Conservation (phyloP, 2,113 vertebrate species). For the Bungarus multicinctus region DNA sequence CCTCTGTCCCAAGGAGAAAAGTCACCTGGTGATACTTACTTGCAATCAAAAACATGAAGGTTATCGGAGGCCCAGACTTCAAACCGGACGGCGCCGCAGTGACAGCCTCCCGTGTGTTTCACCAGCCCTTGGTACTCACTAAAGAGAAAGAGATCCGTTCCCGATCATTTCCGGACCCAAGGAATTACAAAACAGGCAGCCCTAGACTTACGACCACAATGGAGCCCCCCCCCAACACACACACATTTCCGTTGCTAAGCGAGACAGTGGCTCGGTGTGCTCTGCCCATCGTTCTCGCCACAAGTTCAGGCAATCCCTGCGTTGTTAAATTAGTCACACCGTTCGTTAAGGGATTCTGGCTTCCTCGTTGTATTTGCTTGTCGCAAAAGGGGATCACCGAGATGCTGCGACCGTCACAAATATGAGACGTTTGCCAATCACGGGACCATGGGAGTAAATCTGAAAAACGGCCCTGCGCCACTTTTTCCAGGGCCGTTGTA, state of each 20-base stretch:
- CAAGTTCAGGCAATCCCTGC: background rate
- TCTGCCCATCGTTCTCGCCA: background rate
- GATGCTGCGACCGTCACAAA: background rate
- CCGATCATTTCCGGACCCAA: background rate
- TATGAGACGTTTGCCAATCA: background rate
- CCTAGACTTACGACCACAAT: background rate
- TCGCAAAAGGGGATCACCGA: background rate
- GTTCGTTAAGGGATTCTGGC: too few species aligned
- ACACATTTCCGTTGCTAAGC: background rate
- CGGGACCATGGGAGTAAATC: too few species aligned
- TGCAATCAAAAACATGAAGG: conserved; percentile 91
- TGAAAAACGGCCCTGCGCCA: too few species aligned
- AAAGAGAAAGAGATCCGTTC: conserved; percentile 3
- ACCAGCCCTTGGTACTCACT: conserved; percentile 82
- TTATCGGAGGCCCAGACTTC: conserved; percentile 84
- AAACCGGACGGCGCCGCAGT: conserved; percentile 90
- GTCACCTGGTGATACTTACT: conserved; percentile 75
- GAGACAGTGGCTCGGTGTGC: background rate
- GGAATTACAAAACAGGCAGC: background rate
- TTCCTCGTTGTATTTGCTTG: too few species aligned
- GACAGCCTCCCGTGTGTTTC: conserved; percentile 89
- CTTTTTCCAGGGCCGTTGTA: too few species aligned
- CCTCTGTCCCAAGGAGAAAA: background rate
- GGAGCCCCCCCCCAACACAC: too few species aligned
- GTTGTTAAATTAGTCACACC: background rate